Evolutionary conservation across 2,888 invertebrate genomes (phyloP).

Genomic region (Phaonia tiefii): DNA sequence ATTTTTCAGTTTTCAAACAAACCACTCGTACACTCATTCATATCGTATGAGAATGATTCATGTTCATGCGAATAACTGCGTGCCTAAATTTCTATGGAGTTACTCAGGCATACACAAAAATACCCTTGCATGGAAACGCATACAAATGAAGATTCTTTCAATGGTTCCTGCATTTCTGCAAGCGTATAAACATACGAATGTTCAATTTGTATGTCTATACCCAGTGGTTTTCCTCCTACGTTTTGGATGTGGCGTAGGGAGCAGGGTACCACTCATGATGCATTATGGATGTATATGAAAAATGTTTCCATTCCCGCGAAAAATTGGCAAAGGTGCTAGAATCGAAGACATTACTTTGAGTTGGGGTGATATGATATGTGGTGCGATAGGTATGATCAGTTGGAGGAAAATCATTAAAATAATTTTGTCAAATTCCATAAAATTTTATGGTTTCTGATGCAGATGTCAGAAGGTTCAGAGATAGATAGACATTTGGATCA

Average conservation of each 20-base stretch:
- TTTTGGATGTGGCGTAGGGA: background rate
- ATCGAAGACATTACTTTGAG: no score
- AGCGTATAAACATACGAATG: slow-evolving; percentile 41
- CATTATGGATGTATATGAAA: background rate
- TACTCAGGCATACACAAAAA: slow-evolving; percentile 13
- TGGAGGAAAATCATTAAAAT: no score
- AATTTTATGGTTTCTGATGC: no score
- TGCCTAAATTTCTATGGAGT: no score
- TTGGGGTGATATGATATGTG: no score
- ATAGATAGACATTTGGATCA: no score
- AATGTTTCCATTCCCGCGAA: background rate
- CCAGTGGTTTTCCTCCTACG: background rate
- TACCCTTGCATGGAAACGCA: background rate
- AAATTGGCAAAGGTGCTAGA: background rate
- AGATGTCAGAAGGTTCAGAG: no score
- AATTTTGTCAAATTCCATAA: no score
- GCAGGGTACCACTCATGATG: background rate
- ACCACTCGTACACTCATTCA: slow-evolving; percentile 3
- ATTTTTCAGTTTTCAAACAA: slow-evolving; percentile 42
- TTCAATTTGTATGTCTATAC: background rate
- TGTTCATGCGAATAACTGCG: no score
- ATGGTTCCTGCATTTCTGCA: slow-evolving; percentile 50
- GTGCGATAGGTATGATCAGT: no score
- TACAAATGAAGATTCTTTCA: background rate
- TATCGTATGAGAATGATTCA: background rate